Evolutionary conservation across 2,888 invertebrate genomes (phyloP), one percentile per base, ranked within the genome.

Genomic region (Scaeva pyrastri): DNA sequence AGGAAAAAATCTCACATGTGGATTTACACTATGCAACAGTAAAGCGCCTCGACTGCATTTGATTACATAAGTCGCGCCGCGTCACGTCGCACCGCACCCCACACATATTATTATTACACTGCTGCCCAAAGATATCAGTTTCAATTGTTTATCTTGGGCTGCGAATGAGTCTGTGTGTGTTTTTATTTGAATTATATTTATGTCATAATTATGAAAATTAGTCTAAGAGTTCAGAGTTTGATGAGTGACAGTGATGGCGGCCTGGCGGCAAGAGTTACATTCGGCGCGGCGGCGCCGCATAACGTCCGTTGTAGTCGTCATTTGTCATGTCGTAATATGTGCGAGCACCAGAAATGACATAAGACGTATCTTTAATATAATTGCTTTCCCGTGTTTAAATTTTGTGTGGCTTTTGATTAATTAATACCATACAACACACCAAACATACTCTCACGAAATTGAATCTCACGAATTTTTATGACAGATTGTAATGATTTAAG

Each of bases 171-270:
- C 21, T 39, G 60, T 60, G 39, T 60, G 41, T 60, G 43, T 72
- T 52, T 43, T 70, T 50, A 41, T 58, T 68, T 68, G 26, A 48
- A 23, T 43, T 55, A 52, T 85, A 56, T 86, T 31, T 73, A 74
- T 82, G 86, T 78, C 77, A 86, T 62, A 81, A 78, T 78, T 82
- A 78, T 86, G 86, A 78, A 82, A 86, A 82, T 85, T 76, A 79
- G 76, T 76, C 71, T 19, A 64, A 52, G 26, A 64, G 26, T 23
- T 43, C 19, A 77, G n/a, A n/a, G 39, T 23, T 12, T 39, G 68
- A 62, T 21, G 19, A 45, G 21, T 23, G 52, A 26, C 74, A 14
- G 55, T 36, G 31, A 45, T 60, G 31, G 39, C 23, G 56, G 56
- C 48, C 5, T 31, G 31, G 31, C 23, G 56, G 56, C 48, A 31